phyloP scores from a whole-genome alignment of 2,113 vertebrate species.

The Nicator chloris region DNA sequence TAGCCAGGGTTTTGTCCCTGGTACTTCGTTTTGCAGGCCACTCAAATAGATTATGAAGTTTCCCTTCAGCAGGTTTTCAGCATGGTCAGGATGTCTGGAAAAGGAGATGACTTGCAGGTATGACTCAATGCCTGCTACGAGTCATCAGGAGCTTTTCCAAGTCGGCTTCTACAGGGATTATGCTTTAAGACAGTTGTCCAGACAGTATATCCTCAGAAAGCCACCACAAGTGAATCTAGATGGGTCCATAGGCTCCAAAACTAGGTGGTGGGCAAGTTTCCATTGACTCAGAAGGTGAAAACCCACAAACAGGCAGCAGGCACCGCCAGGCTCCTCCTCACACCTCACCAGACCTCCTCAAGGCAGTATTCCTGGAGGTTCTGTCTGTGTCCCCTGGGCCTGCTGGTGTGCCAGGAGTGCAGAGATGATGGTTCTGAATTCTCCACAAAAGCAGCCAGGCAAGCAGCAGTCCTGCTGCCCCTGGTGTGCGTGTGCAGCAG shows the following conservation, averaged over 20 bases:
- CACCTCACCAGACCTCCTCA: neutral
- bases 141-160: neutral
- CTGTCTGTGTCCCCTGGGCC: neutral
- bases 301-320: accelerated
- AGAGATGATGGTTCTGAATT: neutral
- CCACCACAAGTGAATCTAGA: neutral
- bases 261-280: neutral
- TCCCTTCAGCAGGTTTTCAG: neutral
- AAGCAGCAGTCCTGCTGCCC: neutral
- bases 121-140: neutral
- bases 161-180: neutral
- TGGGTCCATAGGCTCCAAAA: neutral
- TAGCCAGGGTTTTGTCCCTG: neutral
- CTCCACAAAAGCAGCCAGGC: accelerated
- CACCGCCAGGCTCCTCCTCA: neutral
- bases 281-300: neutral
- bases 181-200: neutral
- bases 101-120: neutral
- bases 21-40: neutral
- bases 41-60: neutral
- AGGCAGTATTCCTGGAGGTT: neutral
- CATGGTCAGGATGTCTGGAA: neutral
- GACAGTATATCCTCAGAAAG: neutral
- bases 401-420: neutral
- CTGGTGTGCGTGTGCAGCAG: accelerated